Base-by-base conservation (phyloP, 2,888 invertebrate genomes). In the Pseudococcus longispinus region DNA sequence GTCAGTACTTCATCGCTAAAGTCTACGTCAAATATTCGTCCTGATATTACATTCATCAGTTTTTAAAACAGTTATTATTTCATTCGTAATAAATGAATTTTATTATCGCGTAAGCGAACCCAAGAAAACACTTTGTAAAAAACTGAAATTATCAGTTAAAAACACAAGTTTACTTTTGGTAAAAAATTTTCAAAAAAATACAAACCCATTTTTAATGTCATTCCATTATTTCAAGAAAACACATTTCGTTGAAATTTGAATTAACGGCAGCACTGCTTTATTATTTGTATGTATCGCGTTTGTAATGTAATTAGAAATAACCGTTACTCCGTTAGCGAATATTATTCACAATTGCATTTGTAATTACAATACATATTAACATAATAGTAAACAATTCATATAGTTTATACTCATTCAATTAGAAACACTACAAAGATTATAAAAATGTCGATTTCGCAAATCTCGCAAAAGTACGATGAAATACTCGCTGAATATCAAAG, bases 401-500 rank as follows among this genome's bases (percentile, higher is more conserved):
- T 9, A 11, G 29, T 74, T 74, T 32, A 70, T 23, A 23, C 20
- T 11, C 2, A 55, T 20, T 60, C 9, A 60, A 60, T 6, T 9
- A 60, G 26, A 26, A 70, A 23, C 15, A 74, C 32, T 32, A 8
- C 9, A 13, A 32, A n/a, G 32, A 42, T 80, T 42, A 8, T 18
- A 13, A n/a, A 42, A 80, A 80, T 37, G 77, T 42, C 77, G 20
- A 80, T 20, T n/a, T 20, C 42, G 77, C 77, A 80, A 80, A 42
- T 8, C 4, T 20, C 42, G 77, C 77, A 80, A 80, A 20, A 11
- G 11, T 80, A 80, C 20, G 77, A 80, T 1, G 4, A 42, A 80
- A 20, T 80, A 80, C 77, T 80, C 23, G 20, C 77, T 15, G 42
- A 80, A 80, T 80, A 80, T 15, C n/a, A 2, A 2, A 9, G 42